These are phyloP conservation scores for Phyto melanocephala DNA, from an alignment of 2,888 invertebrate species.

Conservation along the genomic window DNA sequence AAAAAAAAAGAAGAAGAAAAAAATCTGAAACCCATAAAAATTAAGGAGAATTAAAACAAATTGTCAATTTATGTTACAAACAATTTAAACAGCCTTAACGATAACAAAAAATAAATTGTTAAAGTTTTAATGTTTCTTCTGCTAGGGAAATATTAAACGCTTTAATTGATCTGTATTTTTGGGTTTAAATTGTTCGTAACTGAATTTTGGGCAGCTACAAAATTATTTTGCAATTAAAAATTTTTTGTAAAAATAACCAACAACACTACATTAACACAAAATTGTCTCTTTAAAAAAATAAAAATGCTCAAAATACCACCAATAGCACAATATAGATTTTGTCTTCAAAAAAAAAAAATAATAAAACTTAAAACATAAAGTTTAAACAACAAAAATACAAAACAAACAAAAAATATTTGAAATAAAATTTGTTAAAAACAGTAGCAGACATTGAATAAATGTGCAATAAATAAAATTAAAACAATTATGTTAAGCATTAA, in stretches of 20 bases:
- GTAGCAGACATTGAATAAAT: constrained; percentile 39
- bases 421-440: constrained; percentile 1
- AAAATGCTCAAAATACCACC: constrained; percentile 50
- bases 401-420: constrained; percentile 16
- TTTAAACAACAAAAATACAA: constrained; percentile 10
- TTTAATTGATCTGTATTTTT: background rate
- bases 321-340: constrained; percentile 29
- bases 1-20: background rate
- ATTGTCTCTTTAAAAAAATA: background rate
- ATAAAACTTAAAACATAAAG: constrained; percentile 16
- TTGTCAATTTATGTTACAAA: constrained; percentile 41
- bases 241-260: background rate
- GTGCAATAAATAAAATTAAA: background rate
- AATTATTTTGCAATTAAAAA: constrained; percentile 31
- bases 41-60: background rate
- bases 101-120: background rate
- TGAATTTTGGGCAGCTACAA: constrained; percentile 57
- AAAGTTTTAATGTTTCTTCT: background rate
- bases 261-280: background rate
- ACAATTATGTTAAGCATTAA: constrained; percentile 21
- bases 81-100: background rate
- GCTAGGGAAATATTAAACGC: background rate
- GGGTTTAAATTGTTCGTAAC: constrained; percentile 20
- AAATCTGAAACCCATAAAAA: background rate
- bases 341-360: constrained; percentile 13